Evolutionary conservation across 2,797 vertebrate genomes (phyloP), one percentile per base, ranked within the genome.

Genomic region (Xiphophorus birchmanni): DNA sequence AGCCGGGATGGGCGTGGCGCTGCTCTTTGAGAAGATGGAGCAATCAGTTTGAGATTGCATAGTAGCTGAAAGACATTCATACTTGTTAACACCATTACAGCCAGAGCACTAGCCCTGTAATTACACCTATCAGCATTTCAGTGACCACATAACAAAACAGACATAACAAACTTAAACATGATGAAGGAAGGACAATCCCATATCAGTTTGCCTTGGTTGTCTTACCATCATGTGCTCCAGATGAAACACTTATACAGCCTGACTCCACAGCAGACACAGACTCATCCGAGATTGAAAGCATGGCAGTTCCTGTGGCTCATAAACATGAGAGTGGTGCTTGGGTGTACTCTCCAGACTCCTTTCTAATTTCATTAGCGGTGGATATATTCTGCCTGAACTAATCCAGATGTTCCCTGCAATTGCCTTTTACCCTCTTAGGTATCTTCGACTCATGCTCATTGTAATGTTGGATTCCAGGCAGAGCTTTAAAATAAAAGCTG

Each of bases 341-440:
- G 93, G 94, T 93, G 82, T 86, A 86, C 82, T 91, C 91, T 91
- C 93, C 92, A 95, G 95, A 93, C 94, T 92, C 88, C 83, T 45
- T 86, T 89, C 84, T 96, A 95, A 96, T 94, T 87, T 89, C 89
- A 95, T 96, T 95, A 95, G 74, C 75, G 91, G 88, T 85, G 86
- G 90, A 96, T 93, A 91, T 81, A 84, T 89, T 89, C 84, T 42
- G 88, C 77, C 74, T 85, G 81, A 77, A 87, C 89, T 90, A 92
- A 94, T 93, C 93, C 93, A 93, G 90, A 88, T 92, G 91, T 91
- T 94, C 78, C 56, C 75, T 84, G 83, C 92, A 94, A 95, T 95
- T 91, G 92, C 88, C 93, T 93, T 94, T 85, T 84, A 88, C 83
- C 88, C 89, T 92, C 75, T 90, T 85, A 90, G 81, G 86, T 82